phyloP scores from a whole-genome alignment of 2,113 vertebrate genomes.

The Dolichotis patagonum region DNA sequence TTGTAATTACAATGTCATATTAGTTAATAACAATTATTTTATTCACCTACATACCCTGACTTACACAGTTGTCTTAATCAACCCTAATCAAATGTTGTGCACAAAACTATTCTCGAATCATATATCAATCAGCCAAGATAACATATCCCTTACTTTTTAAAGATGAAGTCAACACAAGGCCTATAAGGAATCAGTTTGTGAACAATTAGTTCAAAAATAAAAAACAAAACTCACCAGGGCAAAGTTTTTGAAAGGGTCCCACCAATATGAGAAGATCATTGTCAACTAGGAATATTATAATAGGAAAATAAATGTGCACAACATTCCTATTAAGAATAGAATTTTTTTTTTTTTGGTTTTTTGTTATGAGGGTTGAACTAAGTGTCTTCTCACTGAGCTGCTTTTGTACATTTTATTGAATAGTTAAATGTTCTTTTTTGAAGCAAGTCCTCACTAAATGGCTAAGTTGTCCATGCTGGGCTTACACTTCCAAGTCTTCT shows the following conservation, averaged over 20 bases:
- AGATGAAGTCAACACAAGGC: not conserved
- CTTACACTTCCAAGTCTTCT: not conserved
- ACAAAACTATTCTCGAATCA: slow-evolving; percentile 19
- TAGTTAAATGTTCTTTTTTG: not conserved
- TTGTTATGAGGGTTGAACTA: too few relatives aligned
- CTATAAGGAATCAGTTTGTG: not conserved
- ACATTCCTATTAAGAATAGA: not conserved
- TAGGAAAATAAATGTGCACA: not conserved
- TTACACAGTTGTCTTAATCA: slow-evolving; percentile 29
- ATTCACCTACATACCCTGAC: not conserved
- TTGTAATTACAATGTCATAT: slow-evolving; percentile 19
- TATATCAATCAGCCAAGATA: not conserved
- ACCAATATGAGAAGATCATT: not conserved
- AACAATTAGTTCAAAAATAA: slow-evolving; percentile 1
- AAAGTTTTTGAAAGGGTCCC: not conserved
- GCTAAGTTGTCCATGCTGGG: not conserved
- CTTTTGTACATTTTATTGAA: not conserved
- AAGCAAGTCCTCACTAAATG: not conserved
- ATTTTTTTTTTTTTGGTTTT: not conserved
- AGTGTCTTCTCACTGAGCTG: not conserved
- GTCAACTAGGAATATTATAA: not conserved
- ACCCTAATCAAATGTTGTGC: slow-evolving; percentile 26
- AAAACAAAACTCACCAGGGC: not conserved
- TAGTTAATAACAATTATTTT: slow-evolving; percentile 30
- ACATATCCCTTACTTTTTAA: not conserved